These are phyloP conservation scores for Hemibagrus guttatus DNA, from an alignment of 2,797 vertebrate genomes.

Conservation along the genomic window DNA sequence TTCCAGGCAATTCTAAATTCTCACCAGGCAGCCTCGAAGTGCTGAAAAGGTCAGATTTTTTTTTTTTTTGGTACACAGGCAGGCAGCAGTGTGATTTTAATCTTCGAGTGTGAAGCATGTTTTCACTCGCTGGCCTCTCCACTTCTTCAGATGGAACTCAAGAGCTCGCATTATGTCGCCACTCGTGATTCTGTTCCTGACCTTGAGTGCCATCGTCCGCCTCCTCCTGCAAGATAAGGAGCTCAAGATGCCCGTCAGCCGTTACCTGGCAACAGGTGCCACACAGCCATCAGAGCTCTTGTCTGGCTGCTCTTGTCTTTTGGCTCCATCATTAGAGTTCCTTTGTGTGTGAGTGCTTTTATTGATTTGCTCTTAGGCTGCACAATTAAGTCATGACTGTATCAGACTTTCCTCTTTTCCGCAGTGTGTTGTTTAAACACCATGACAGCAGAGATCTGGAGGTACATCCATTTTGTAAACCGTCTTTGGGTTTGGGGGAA, in stretches of 20 bases:
- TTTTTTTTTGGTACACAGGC: neutral
- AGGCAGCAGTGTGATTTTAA: constrained; percentile 20
- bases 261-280: constrained; percentile 60
- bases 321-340: constrained; percentile 26
- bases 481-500: neutral
- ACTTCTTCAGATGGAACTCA: constrained; percentile 26
- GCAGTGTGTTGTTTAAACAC: neutral
- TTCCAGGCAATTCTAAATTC: constrained; percentile 11
- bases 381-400: constrained; percentile 26
- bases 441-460: neutral
- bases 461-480: neutral
- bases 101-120: constrained; percentile 21
- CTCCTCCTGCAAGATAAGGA: constrained; percentile 26
- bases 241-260: constrained; percentile 7
- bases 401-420: neutral
- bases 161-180: constrained; percentile 17
- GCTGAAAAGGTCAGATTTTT: constrained; percentile 20
- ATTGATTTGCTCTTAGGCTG: constrained; percentile 41
- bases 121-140: constrained; percentile 3
- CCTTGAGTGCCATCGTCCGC: constrained; percentile 40
- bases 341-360: constrained; percentile 11
- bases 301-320: neutral
- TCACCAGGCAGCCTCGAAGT: constrained; percentile 3
- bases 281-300: neutral
- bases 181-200: constrained; percentile 29